Base-by-base conservation (phyloP, 2,888 invertebrate genomes). In the Leucophenga montana region DNA sequence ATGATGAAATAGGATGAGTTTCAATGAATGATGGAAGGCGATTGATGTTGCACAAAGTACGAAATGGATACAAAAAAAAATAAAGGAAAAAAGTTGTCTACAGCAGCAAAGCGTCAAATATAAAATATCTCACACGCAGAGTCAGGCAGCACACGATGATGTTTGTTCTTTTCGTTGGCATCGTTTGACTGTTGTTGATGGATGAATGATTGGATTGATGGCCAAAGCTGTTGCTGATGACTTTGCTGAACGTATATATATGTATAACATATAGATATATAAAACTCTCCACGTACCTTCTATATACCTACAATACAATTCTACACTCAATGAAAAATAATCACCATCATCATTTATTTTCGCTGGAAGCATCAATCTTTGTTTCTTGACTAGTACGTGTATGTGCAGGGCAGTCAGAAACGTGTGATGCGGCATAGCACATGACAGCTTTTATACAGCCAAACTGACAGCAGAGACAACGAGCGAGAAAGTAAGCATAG, bases 301-400 rank as follows among this genome's bases (percentile, higher is more conserved):
- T 27, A 27, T 27, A 27, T 27, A 39, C 39, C 1, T 39, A 39
- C 8, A 39, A 64, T 46, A 48, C 31, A n/a, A 31, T 46, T 64
- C 62, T 64, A 22, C 82, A 80, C 83, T 85, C 86, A 86, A 86
- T 86, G 87, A 85, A 85, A 86, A 86, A 86, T 86, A 86, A 86
- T 86, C 85, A 86, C 86, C 83, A 85, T 84, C 85, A 86, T 86
- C 87, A 86, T 84, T 86, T 86, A 86, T 86, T 85, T 85, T 85
- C 84, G 83, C 80, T 81, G 75, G 79, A 78, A 81, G 78, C 87
- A 86, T 86, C 86, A 86, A 86, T 86, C 86, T 86, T 85, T 80
- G 84, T 78, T 80, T 75, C 48, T 69, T 64, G 62, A 39, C 62
- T 5, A n/a, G n/a, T n/a, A n/a, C n/a, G n/a, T n/a, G n/a, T n/a